Base-by-base conservation (phyloP, 1,140 invertebrate genomes). In the Drosophila carrolli region DNA sequence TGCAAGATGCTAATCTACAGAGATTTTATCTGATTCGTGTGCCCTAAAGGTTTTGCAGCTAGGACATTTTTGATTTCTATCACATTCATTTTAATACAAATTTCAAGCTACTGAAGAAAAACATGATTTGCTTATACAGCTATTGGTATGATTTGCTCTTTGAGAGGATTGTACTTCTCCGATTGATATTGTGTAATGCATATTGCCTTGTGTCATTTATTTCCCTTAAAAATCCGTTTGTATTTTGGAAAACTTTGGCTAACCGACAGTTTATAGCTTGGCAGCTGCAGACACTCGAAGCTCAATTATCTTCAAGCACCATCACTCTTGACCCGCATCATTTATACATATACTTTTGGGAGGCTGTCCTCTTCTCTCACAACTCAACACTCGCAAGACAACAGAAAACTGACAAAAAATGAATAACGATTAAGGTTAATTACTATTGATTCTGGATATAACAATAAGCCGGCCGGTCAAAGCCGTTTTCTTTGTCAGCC, bases 361-460 rank as follows among this genome's bases (percentile, higher is more conserved):
- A 63, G 73, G 59, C 41, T 38, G 37, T 72, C 58, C 60, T 50
- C 51, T 38, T 48, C 53, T 27, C 60, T 48, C 27, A 4, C 63
- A 65, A 72, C 63, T 63, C 62, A 32, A 57, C 55, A 67, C 63
- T 81, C 60, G 76, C 59, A 61, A 53, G 48, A 60, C 60, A 72
- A 58, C 53, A 72, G 37, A 70, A 29, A 59, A 41, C 46, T 51
- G 54, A 59, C 66, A 43, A 66, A 67, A 76, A 76, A 47, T 76
- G 59, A 58, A 66, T 68, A 77, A 77, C 84, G 83, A 88, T 83
- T 88, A 89, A 67, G 83, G 83, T 83, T 88, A 88, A 88, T 88
- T 88, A 88, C 83, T 88, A 88, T 88, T 88, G 83, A 88, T 89
- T 88, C 85, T 86, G 75, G 41, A 53, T 68, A 76, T 63, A 59